These are phyloP conservation scores for Phorcus lineatus DNA, from an alignment of 2,888 invertebrate genomes.

Conservation along the genomic window DNA sequence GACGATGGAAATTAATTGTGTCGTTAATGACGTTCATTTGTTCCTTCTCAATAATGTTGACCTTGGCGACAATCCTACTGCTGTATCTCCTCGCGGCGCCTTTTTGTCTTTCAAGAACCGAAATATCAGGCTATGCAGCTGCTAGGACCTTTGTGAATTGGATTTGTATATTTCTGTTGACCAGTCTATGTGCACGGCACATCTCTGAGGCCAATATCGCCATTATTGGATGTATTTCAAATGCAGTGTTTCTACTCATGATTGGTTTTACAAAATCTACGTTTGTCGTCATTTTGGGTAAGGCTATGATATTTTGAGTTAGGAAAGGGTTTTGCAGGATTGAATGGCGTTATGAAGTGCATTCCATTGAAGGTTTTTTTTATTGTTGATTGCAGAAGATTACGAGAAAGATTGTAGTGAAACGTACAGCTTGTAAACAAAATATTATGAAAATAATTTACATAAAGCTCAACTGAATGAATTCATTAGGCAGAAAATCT, in stretches of 20 bases:
- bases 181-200: background rate
- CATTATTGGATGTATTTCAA: constrained; percentile 27
- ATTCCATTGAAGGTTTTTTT: no score
- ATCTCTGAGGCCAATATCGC: constrained; percentile 25
- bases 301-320: background rate
- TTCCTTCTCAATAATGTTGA: constrained; percentile 15
- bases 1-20: constrained; percentile 29
- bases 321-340: no score
- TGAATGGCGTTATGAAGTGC: no score
- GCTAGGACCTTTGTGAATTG: constrained; percentile 23
- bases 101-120: constrained; percentile 31
- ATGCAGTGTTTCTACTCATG: background rate
- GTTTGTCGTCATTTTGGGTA: constrained; percentile 34
- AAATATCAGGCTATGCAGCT: constrained; percentile 19
- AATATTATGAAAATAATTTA: no score
- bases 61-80: constrained; percentile 8
- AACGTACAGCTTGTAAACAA: no score
- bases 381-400: no score
- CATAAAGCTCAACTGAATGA: no score
- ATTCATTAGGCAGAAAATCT: no score
- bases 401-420: no score
- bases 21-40: constrained; percentile 21
- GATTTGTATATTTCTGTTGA: background rate
- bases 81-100: constrained; percentile 30
- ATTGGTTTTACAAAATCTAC: constrained; percentile 9